phyloP scores from a whole-genome alignment of 1,140 invertebrate species.

The Chymomyza costata region DNA sequence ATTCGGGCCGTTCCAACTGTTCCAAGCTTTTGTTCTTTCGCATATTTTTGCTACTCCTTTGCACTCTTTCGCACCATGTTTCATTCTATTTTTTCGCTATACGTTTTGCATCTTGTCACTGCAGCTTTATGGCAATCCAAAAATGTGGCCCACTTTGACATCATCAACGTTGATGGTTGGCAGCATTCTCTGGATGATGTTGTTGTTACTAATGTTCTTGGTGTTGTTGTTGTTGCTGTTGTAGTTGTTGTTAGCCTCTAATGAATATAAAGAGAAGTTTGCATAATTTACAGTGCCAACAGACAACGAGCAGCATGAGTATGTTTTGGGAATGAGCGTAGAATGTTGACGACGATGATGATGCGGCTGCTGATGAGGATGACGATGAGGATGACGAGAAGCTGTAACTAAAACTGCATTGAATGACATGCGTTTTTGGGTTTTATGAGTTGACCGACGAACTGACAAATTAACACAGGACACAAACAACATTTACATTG shows the following conservation, averaged over 20 bases:
- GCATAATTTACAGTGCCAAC: conserved; percentile 49
- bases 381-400: conserved; percentile 15
- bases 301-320: conserved; percentile 1
- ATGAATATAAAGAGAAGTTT: conserved; percentile 68
- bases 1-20: no score
- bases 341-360: conserved; percentile 19
- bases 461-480: no score
- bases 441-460: not conserved
- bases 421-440: conserved; percentile 59
- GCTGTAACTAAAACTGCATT: conserved; percentile 49
- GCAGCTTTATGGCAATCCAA: conserved; percentile 15
- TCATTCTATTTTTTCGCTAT: no score
- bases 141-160: conserved; percentile 35
- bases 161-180: conserved; percentile 33
- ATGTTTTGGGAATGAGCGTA: no score
- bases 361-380: conserved; percentile 12
- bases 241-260: conserved; percentile 30
- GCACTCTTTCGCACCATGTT: no score
- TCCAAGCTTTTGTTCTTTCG: no score
- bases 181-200: conserved; percentile 33
- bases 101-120: no score
- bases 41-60: no score
- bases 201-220: conserved; percentile 11
- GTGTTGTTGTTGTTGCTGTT: conserved; percentile 10
- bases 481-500: no score